Conservation (phyloP, 1,140 invertebrate genomes). For the Babylonia areolata region DNA sequence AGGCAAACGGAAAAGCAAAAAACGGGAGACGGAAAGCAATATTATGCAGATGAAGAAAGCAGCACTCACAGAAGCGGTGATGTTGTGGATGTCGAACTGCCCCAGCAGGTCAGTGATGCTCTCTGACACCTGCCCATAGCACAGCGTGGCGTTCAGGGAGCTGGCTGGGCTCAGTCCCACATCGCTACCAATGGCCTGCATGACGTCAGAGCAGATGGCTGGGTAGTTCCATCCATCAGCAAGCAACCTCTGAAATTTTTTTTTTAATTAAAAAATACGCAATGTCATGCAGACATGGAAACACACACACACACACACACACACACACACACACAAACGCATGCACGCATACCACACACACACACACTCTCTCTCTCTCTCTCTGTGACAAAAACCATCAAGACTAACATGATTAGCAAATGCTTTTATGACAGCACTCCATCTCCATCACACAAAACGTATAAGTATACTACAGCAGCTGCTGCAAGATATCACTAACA, state of each 20-base stretch:
- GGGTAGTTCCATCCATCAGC: background rate
- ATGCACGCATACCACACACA: no score
- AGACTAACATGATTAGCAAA: no score
- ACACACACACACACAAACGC: no score
- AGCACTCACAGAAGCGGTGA: background rate
- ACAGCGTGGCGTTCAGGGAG: background rate
- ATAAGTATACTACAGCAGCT: no score
- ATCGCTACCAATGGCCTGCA: background rate
- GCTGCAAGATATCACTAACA: no score
- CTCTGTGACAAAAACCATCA: background rate
- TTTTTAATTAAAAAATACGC: no score
- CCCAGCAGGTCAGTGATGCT: background rate
- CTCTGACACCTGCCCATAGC: background rate
- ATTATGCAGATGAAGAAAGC: no score
- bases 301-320: no score
- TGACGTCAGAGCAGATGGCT: constrained; percentile 13
- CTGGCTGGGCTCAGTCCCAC: background rate
- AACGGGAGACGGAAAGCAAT: no score
- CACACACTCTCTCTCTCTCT: background rate
- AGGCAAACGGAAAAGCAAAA: background rate
- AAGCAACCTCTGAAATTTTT: constrained; percentile 3
- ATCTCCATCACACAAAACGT: no score
- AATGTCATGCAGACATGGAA: no score
- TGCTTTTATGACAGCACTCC: no score
- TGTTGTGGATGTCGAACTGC: background rate